Percentiles rank a stretch among this genome's conserved stretches.
These are phyloP conservation scores for Calypte anna DNA, from an alignment of 2,113 vertebrate genomes.

Conservation along the genomic window DNA sequence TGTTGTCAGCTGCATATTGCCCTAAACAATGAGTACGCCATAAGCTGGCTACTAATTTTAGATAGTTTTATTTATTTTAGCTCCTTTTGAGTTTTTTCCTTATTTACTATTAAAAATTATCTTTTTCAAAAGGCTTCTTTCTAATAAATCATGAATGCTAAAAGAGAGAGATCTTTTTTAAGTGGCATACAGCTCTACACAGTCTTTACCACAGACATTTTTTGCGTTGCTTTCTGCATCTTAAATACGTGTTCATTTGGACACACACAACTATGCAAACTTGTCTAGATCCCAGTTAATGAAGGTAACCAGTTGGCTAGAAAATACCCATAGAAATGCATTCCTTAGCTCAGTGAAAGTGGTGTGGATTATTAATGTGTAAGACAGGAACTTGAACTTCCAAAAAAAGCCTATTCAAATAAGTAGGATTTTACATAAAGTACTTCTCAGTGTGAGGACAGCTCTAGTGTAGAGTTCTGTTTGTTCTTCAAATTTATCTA, in stretches of 20 bases:
- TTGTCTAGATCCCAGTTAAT: neutral
- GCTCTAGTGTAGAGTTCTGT: neutral
- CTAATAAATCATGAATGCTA: neutral
- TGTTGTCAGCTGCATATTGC: neutral
- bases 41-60: conserved; percentile 18
- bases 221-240: neutral
- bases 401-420: neutral
- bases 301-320: neutral
- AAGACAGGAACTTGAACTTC: neutral
- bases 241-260: neutral
- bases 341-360: neutral
- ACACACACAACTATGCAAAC: neutral
- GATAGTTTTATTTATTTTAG: neutral
- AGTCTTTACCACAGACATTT: neutral
- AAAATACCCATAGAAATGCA: neutral
- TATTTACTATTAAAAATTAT: neutral
- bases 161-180: neutral
- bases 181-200: neutral
- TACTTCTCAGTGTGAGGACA: neutral
- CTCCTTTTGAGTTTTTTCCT: neutral
- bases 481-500: neutral
- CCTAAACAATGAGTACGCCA: neutral
- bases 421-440: neutral
- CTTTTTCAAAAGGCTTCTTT: neutral
- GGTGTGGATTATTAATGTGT: neutral